These are phyloP conservation scores for Noctilio leporinus DNA, from an alignment of 2,113 vertebrate genomes.

Conservation along the genomic window DNA sequence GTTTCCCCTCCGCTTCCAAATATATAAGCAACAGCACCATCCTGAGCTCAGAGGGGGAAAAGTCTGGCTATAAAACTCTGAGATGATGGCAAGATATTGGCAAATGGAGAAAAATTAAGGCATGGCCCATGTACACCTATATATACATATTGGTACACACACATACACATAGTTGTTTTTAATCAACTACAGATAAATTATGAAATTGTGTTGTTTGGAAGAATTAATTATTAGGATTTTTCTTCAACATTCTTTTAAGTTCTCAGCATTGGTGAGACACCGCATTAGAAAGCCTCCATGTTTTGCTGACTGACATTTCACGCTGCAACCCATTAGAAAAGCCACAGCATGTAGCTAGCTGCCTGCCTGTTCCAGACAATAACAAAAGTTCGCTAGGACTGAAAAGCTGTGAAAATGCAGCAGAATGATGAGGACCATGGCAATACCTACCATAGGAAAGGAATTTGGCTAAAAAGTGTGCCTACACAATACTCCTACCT, in stretches of 20 bases:
- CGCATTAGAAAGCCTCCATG: background rate
- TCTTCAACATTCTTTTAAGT: background rate
- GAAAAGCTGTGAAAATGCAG: background rate
- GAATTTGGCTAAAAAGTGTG: background rate
- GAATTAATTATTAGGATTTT: background rate
- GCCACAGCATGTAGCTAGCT: background rate
- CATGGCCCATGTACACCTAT: background rate
- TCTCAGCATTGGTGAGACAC: background rate
- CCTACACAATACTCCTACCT: background rate
- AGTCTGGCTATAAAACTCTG: background rate
- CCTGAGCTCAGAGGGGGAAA: conserved; percentile 50
- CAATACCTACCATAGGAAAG: background rate
- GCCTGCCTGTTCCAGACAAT: background rate
- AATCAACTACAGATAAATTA: background rate
- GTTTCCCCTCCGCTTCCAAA: background rate
- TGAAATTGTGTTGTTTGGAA: background rate
- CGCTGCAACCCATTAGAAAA: background rate
- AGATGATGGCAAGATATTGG: background rate
- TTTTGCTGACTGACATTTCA: background rate
- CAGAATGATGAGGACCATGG: background rate
- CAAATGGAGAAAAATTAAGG: background rate
- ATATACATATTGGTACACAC: background rate
- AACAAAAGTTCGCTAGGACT: background rate
- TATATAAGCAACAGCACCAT: conserved; percentile 63
- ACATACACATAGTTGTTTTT: background rate